Evolutionary conservation across 2,797 vertebrate species (phyloP).

Genomic region (Tapera naevia): DNA sequence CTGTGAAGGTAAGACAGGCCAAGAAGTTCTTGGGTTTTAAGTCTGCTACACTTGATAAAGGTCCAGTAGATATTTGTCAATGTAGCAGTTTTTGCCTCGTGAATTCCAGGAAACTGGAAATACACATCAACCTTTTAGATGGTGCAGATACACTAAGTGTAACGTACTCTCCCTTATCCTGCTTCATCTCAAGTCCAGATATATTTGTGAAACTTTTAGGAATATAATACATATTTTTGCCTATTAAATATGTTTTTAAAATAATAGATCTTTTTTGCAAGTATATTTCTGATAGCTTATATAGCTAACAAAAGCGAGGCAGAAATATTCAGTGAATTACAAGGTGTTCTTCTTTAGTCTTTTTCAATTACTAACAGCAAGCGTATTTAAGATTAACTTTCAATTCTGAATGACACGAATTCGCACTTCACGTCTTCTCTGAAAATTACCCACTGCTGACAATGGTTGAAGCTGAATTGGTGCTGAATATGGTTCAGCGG

Average conservation of each 20-base stretch:
- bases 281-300: not conserved
- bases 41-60: not conserved
- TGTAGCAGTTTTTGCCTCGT: not conserved
- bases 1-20: slow-evolving; percentile 1
- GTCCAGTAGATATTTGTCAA: not conserved
- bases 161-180: not conserved
- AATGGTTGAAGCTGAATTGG: not conserved
- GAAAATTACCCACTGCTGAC: not conserved
- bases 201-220: not conserved
- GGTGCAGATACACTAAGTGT: not conserved
- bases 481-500: not conserved
- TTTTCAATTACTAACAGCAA: not conserved
- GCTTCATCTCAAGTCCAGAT: not conserved
- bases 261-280: not conserved
- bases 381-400: not conserved
- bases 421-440: not conserved
- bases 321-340: not conserved
- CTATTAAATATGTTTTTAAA: not conserved
- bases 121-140: not conserved
- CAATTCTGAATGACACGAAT: not conserved
- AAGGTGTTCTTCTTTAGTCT: fast-evolving
- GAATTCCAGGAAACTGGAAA: slow-evolving; percentile 26
- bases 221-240: not conserved
- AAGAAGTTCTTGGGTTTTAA: slow-evolving; percentile 13
- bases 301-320: not conserved